A percentile compares a stretch with the other conserved stretches of the same genome.
Conservation (phyloP, 2,797 vertebrate species). For the Gambelia wislizenii region DNA sequence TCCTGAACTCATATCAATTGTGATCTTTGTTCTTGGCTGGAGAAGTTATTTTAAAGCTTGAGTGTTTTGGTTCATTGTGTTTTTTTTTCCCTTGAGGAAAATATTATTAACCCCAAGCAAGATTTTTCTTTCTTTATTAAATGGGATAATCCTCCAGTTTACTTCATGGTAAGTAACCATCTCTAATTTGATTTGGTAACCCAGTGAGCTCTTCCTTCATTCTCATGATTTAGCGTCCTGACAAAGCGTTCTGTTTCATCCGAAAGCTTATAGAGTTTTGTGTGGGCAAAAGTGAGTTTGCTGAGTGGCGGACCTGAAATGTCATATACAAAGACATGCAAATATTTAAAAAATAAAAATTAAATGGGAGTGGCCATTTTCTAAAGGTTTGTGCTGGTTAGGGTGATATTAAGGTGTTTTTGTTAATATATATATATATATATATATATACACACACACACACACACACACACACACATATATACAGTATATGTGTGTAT, state of each 20-base stretch:
- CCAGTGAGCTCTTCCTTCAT: too few species aligned
- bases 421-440: background rate
- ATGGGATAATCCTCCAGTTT: conserved; percentile 59
- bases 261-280: background rate
- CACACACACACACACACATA: too few species aligned
- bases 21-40: background rate
- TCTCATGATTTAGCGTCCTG: background rate
- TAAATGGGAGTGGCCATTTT: background rate
- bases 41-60: background rate
- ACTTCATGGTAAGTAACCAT: conserved; percentile 66
- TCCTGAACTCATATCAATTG: background rate
- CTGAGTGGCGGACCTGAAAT: background rate
- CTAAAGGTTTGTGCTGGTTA: background rate
- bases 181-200: background rate
- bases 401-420: too few species aligned
- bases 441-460: too few species aligned
- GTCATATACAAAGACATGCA: too few species aligned
- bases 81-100: background rate
- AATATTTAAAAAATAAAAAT: background rate
- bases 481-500: too few species aligned
- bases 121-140: conserved; percentile 11
- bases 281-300: too few species aligned
- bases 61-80: background rate
- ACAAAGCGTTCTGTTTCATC: background rate
- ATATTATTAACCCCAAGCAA: background rate